Base-by-base conservation (phyloP, 2,113 vertebrate genomes). In the Machaerirhynchus nigripectus region DNA sequence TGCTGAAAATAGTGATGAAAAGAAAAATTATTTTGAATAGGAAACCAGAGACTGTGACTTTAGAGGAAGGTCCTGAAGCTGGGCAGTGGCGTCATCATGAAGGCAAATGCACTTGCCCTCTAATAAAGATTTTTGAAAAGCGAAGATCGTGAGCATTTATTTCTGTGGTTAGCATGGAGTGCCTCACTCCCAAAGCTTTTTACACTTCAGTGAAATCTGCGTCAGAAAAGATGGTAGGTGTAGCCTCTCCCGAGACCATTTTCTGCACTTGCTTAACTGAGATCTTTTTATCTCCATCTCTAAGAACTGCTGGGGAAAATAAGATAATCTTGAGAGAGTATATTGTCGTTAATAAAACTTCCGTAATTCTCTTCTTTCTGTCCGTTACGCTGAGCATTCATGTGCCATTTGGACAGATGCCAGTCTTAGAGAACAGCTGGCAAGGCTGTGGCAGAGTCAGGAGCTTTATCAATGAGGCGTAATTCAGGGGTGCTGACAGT, bases 371-470 rank as follows among this genome's bases (percentile, higher is more conserved):
- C 78, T 82, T 49, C 44, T 70, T 47, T 76, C 40, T 65, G 63
- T 75, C 84, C 64, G 28, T 75, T 49, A 52, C 22, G 2, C 63
- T 71, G 76, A 49, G 33, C 46, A 40, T 59, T 35, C 49, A 10
- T 49, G 47, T 82, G 59, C 30, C 52, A 55, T 50, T 84, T 84
- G 82, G 64, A 94, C 67, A 96, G 84, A 70, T 89, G 84, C 83
- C 89, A 31, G 75, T 71, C 83, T 91, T 39, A 49, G 89, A 92
- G 94, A 89, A 69, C 28, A 91, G 63, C 73, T 53, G 96, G 96
- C 95, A 97, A 97, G 46, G 21, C 28, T 90, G 16, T 65, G 50
- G 21, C 69, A 88, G 35, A 42, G 26, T 14, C 44, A 64, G 47
- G 17, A 91, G 57, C 53, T 76, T 63, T 50, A 68, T 55, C 31